Percentiles rank a stretch among this genome's conserved stretches.
These are phyloP conservation scores for Caenorhabditis zanzibari DNA, from an alignment of 2,888 invertebrate genomes.

Conservation along the genomic window DNA sequence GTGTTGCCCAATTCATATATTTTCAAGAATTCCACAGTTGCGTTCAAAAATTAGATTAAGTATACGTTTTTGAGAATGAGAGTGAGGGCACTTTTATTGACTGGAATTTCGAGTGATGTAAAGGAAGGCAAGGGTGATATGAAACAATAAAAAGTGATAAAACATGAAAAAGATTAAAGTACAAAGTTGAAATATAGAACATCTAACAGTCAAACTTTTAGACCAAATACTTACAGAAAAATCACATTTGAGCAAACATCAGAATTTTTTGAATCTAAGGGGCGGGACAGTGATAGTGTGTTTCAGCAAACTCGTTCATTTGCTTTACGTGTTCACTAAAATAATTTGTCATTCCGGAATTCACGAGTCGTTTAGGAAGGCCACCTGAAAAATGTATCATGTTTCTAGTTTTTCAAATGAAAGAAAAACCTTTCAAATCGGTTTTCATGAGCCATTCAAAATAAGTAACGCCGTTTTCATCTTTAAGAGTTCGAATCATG, in stretches of 20 bases:
- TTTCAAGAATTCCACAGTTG: too few relatives aligned
- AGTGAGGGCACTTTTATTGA: background rate
- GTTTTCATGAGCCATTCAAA: conserved; percentile 75
- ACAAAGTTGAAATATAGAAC: background rate
- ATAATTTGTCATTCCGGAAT: conserved; percentile 70
- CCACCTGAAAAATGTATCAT: conserved; percentile 54
- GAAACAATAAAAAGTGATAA: conserved; percentile 37
- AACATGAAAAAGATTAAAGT: conserved; percentile 38
- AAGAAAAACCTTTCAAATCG: conserved; percentile 61
- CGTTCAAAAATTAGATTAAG: too few relatives aligned
- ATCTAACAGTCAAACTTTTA: background rate
- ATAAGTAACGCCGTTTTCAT: conserved; percentile 27
- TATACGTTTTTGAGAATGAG: too few relatives aligned
- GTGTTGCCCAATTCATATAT: too few relatives aligned
- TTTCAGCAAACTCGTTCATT: conserved; percentile 64
- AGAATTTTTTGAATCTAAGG: background rate
- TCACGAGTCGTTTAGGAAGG: conserved; percentile 67
- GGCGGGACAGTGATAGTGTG: conserved; percentile 57
- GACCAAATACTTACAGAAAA: conserved; percentile 47
- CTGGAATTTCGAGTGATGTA: background rate
- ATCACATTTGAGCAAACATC: background rate
- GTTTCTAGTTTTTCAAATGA: background rate
- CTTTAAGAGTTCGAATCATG: conserved; percentile 59
- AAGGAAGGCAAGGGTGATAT: conserved; percentile 23
- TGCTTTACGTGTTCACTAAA: conserved; percentile 64